Conservation (phyloP, 2,888 invertebrate genomes). For the Lampropteryx suffumata region DNA sequence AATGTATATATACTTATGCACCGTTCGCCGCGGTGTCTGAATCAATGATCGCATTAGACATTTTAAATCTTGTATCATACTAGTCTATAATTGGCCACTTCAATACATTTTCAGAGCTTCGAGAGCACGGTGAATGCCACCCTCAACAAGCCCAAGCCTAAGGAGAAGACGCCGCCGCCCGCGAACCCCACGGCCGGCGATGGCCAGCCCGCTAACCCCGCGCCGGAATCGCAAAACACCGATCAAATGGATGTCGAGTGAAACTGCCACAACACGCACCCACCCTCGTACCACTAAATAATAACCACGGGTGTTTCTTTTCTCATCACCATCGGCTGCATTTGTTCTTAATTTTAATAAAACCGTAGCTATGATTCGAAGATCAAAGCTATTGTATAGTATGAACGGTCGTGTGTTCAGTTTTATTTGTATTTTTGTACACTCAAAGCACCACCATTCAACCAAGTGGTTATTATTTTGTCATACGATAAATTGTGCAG, state of each 20-base stretch:
- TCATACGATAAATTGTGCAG: constrained; percentile 38
- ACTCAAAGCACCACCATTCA: neutral
- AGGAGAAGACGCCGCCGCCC: constrained; percentile 82
- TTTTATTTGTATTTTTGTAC: constrained; percentile 7
- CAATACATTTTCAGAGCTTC: constrained; percentile 78
- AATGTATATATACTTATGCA: too few species aligned
- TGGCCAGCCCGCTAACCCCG: constrained; percentile 46
- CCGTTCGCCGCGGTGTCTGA: too few species aligned
- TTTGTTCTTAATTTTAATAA: neutral
- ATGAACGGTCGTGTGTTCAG: neutral
- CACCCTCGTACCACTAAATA: constrained; percentile 46
- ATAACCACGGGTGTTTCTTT: constrained; percentile 29
- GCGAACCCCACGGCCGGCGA: constrained; percentile 55
- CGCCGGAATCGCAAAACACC: constrained; percentile 40
- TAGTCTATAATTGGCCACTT: too few species aligned
- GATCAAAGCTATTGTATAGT: too few species aligned
- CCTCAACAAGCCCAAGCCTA: constrained; percentile 95
- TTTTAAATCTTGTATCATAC: too few species aligned
- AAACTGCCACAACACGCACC: constrained; percentile 34
- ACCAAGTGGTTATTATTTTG: constrained; percentile 40
- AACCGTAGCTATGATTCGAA: too few species aligned
- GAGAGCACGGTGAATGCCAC: constrained; percentile 86
- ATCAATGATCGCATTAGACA: too few species aligned
- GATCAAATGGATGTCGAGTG: constrained; percentile 80
- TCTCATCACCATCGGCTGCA: neutral